Conservation (phyloP, 1,140 invertebrate genomes). For the Hermatobates lingyangjiaoensis region DNA sequence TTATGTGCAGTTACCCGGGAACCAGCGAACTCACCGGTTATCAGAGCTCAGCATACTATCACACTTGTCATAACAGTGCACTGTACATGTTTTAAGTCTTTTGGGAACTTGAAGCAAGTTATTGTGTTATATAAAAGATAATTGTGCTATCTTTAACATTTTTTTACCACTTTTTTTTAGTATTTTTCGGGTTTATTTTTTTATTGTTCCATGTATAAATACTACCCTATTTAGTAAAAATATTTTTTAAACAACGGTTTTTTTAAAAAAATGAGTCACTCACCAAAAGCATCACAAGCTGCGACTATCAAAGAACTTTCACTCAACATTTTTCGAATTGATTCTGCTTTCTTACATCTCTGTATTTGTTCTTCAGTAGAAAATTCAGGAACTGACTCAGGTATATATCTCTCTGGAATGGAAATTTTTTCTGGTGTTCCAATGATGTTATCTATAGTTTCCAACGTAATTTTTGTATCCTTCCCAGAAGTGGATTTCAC, state of each 20-base stretch:
- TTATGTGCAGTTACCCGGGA: no score
- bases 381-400: conserved; percentile 61
- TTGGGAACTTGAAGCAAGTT: no score
- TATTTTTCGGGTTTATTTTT: background rate
- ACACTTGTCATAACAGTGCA: no score
- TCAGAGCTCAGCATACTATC: no score
- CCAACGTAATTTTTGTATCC: no score
- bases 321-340: conserved; percentile 75
- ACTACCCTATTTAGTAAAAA: no score
- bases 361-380: conserved; percentile 64
- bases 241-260: no score
- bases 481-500: no score
- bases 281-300: no score
- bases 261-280: no score
- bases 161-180: background rate
- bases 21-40: no score
- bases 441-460: conserved; percentile 64
- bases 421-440: conserved; percentile 74
- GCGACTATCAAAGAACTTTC: conserved; percentile 29
- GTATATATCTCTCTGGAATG: conserved; percentile 79
- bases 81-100: no score
- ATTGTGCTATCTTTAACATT: background rate
- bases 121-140: background rate
- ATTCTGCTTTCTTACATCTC: conserved; percentile 67
- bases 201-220: background rate